Base-by-base conservation (phyloP, 2,888 invertebrate species). In the Ormyrus pomaceus region DNA sequence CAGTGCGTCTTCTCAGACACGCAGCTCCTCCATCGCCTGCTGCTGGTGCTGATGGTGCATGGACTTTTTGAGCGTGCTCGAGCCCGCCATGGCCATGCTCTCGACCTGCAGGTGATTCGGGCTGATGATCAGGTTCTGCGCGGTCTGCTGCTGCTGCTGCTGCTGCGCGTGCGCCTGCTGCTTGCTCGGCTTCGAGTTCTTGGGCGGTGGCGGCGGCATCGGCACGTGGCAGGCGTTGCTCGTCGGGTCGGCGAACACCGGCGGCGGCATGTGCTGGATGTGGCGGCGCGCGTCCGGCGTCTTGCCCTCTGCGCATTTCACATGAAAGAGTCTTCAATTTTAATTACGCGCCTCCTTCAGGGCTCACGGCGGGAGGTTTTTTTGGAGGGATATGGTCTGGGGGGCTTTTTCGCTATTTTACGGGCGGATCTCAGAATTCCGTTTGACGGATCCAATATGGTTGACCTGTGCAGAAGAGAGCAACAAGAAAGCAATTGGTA, bases 161-260 rank as follows among this genome's bases (percentile, higher is more conserved):
- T 69, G 87, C 45, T 77, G 73, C 34, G 34, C 34, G 34, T 34
- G 34, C 34, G 34, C 34, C 50, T 77, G 76, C 58, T 79, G 79
- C 34, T 74, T 86, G 94, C 94, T 2, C 93, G 93, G 82, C 93
- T 91, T 89, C 95, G 95, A 0, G 95, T 95, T 0, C 95, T 95
- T 0, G 95, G 96, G 4, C 95, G 95, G 0, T 95, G 95, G 84
- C 95, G 92, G 34, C 95, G 95, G 72, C 94, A 90, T 83, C 87
- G 87, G 82, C 89, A 91, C 5, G 94, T 93, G 13, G 93, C 93
- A 77, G 4, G 69, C 13, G 56, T 95, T 95, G 86, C 94, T 94
- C 84, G 94, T 93, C 6, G 96, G 92, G 88, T 96, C 96, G 2
- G 96, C 96, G 87, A 96, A 96, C 88, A 96, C 96, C 0, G 96